Conservation (phyloP, 2,888 invertebrate genomes). For the Clanis bilineata region DNA sequence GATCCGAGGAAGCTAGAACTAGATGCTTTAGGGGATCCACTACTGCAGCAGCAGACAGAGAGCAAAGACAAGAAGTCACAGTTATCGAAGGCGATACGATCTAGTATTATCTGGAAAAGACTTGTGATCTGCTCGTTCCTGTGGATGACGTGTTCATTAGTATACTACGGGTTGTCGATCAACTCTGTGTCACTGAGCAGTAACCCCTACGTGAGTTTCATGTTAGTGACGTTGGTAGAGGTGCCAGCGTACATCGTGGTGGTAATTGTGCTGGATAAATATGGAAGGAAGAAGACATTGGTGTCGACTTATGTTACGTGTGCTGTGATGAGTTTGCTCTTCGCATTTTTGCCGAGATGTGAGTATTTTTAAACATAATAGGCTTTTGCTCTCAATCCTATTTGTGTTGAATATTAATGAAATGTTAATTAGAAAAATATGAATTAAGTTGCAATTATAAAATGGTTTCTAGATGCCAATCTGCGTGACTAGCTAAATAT, state of each 20-base stretch:
- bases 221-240: slow-evolving; percentile 84
- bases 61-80: slow-evolving; percentile 65
- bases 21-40: slow-evolving; percentile 67
- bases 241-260: slow-evolving; percentile 88
- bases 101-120: slow-evolving; percentile 81
- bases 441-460: too few relatives aligned
- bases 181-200: slow-evolving; percentile 89
- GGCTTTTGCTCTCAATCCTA: too few relatives aligned
- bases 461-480: too few relatives aligned
- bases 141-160: slow-evolving; percentile 90
- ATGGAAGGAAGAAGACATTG: slow-evolving; percentile 85
- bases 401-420: too few relatives aligned
- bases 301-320: slow-evolving; percentile 84
- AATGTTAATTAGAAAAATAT: too few relatives aligned
- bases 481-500: too few relatives aligned
- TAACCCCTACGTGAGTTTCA: slow-evolving; percentile 89
- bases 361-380: slow-evolving; percentile 38
- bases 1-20: slow-evolving; percentile 74
- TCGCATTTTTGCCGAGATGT: slow-evolving; percentile 84
- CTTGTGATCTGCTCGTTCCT: slow-evolving; percentile 86
- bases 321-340: slow-evolving; percentile 82
- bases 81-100: slow-evolving; percentile 76
- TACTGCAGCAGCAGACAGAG: slow-evolving; percentile 57
- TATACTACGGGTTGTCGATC: slow-evolving; percentile 90
- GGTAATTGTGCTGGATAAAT: slow-evolving; percentile 84